A percentile compares a stretch with the other conserved stretches of the same genome.
Evolutionary conservation across 2,113 vertebrate genomes (phyloP).

Genomic region (Rutilus rutilus): DNA sequence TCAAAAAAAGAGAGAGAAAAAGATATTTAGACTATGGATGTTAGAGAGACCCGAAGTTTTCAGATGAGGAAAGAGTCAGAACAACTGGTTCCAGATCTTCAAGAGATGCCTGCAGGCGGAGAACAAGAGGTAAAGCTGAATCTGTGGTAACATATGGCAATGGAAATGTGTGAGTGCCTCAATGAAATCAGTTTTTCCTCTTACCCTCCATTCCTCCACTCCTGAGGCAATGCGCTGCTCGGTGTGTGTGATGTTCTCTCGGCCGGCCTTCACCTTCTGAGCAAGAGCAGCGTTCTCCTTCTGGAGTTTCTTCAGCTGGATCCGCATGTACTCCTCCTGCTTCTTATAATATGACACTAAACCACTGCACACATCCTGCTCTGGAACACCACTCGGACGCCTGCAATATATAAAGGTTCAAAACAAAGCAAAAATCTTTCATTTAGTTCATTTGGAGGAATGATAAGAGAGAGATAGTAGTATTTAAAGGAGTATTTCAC

Average conservation of each 20-base stretch:
- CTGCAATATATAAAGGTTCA: constrained; percentile 51
- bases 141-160: background rate
- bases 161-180: background rate
- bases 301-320: constrained; percentile 72
- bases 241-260: constrained; percentile 67
- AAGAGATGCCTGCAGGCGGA: constrained; percentile 63
- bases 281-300: constrained; percentile 72
- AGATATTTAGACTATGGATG: background rate
- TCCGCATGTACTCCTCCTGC: constrained; percentile 70
- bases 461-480: background rate
- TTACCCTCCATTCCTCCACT: constrained; percentile 77
- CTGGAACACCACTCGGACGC: constrained; percentile 77
- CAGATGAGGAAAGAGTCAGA: constrained; percentile 62
- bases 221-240: constrained; percentile 68
- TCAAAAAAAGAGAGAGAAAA: background rate
- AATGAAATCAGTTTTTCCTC: background rate
- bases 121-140: constrained; percentile 17
- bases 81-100: constrained; percentile 66
- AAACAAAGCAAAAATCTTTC: background rate
- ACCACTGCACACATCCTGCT: constrained; percentile 76
- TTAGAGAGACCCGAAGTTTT: constrained; percentile 61
- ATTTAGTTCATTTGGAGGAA: background rate
- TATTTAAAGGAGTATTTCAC: background rate
- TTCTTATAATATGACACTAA: constrained; percentile 74
- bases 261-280: constrained; percentile 68